phyloP scores from a whole-genome alignment of 2,797 vertebrate genomes.

The Petrocephalus schoutedeni region DNA sequence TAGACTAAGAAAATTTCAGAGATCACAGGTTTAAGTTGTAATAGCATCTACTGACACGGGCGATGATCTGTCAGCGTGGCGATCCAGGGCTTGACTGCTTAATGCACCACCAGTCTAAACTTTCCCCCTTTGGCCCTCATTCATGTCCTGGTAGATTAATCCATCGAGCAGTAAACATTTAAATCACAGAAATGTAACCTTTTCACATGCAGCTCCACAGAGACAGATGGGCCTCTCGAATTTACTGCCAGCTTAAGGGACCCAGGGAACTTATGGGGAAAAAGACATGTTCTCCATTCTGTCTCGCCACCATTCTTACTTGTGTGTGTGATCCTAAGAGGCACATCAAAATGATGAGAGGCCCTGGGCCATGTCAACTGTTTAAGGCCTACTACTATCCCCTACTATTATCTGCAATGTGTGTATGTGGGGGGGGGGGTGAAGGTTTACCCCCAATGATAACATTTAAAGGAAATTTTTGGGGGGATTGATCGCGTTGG shows the following conservation, averaged over 20 bases:
- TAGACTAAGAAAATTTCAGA: not conserved
- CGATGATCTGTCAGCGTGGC: not conserved
- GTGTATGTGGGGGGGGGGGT: not conserved
- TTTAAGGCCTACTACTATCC: not conserved
- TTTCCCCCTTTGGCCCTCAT: not conserved
- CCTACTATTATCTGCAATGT: not conserved
- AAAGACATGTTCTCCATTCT: not conserved
- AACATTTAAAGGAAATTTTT: not conserved
- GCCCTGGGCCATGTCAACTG: not conserved
- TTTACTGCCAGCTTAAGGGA: not conserved
- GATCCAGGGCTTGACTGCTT: not conserved
- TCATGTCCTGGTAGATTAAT: slow-evolving; percentile 1
- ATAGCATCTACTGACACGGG: not conserved
- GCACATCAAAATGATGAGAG: not conserved
- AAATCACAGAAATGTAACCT: slow-evolving; percentile 1
- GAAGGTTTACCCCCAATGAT: not conserved
- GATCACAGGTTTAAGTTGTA: not conserved
- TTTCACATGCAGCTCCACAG: not conserved
- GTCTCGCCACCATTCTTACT: not conserved
- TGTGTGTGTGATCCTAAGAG: not conserved
- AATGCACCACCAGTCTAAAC: not conserved
- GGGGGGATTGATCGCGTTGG: not conserved
- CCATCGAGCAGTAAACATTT: not conserved
- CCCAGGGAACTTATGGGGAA: not conserved
- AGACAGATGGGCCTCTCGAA: not conserved